A percentile compares a stretch with the other conserved stretches of the same genome.
phyloP scores from a whole-genome alignment of 2,888 invertebrate species.

The Branchipolynoe longqiensis region DNA sequence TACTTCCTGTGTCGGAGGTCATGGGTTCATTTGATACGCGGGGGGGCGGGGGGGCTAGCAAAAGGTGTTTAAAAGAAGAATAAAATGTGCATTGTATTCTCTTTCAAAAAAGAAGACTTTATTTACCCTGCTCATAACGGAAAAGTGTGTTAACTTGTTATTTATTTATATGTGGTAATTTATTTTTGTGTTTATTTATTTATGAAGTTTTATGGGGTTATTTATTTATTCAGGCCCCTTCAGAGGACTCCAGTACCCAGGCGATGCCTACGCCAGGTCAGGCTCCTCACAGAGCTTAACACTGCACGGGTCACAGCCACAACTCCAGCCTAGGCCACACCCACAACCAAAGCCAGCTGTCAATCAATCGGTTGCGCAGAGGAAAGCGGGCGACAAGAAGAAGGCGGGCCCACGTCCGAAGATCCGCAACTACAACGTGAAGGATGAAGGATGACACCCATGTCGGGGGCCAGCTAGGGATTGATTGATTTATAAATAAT shows the following conservation, averaged over 20 bases:
- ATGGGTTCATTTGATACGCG: no score
- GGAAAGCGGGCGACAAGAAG: not conserved
- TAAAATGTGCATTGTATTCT: no score
- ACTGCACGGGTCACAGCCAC: conserved; percentile 4
- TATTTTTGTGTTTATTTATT: no score
- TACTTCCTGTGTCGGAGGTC: no score
- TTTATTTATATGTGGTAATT: no score
- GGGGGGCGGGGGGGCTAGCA: no score
- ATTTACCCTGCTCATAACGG: no score
- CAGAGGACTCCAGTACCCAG: conserved; percentile 30
- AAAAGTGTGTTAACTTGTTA: no score
- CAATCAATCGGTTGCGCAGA: conserved; percentile 2
- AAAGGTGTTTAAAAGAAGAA: no score
- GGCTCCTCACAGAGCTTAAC: conserved; percentile 40
- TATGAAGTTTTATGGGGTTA: not conserved
- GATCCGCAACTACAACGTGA: conserved; percentile 50
- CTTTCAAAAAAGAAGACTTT: no score
- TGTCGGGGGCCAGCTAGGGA: no score
- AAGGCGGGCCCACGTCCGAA: conserved; percentile 41
- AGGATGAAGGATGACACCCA: not conserved
- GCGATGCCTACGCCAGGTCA: conserved; percentile 26
- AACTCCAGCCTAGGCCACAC: not conserved
- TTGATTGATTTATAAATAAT: no score
- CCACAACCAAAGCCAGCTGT: conserved; percentile 25
- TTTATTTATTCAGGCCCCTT: conserved; percentile 6